Evolutionary conservation across 2,113 vertebrate species (phyloP).

Genomic region (Rhynchomys soricoides): DNA sequence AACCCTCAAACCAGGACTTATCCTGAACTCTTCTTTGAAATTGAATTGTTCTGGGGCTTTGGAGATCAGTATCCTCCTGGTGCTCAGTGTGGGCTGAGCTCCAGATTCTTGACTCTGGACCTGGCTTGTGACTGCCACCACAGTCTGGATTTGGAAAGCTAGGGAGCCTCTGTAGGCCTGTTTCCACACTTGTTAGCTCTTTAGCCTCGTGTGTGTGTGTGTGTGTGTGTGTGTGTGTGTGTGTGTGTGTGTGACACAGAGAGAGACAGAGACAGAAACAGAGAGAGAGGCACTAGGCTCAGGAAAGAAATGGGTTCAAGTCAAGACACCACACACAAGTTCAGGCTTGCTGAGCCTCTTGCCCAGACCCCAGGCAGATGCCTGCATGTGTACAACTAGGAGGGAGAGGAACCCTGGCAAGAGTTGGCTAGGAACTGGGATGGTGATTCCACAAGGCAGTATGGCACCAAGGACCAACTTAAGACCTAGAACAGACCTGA

Average conservation of each 20-base stretch:
- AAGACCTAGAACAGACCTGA: background rate
- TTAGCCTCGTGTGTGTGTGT: background rate
- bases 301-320: background rate
- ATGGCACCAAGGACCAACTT: background rate
- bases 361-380: background rate
- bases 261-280: background rate
- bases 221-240: background rate
- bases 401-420: background rate
- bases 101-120: background rate
- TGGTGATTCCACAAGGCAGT: background rate
- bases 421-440: background rate
- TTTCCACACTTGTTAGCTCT: background rate
- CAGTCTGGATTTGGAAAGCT: background rate
- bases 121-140: too few species aligned
- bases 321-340: background rate
- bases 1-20: background rate
- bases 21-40: background rate
- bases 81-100: fast-evolving
- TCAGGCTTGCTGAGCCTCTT: background rate
- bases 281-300: background rate
- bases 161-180: background rate
- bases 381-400: background rate
- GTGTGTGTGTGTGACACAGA: background rate
- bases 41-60: too few species aligned
- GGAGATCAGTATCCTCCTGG: background rate